Percentiles rank a stretch among this genome's conserved stretches.
These are phyloP conservation scores for Scaptodrosophila latifasciaeformis DNA, from an alignment of 2,888 invertebrate genomes.

Conservation along the genomic window DNA sequence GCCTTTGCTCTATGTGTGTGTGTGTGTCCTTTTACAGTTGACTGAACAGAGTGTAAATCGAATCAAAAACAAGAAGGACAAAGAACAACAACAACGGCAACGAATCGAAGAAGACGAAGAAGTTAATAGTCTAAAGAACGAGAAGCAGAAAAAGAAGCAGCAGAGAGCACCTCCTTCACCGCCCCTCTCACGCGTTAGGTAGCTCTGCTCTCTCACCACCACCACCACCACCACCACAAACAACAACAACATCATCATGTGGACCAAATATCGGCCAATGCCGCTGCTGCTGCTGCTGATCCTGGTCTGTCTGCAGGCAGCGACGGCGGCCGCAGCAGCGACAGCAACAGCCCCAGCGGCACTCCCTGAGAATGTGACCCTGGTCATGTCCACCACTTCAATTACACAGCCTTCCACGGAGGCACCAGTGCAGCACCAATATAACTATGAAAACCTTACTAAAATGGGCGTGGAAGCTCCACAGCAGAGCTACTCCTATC, in stretches of 20 bases:
- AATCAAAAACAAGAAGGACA: slow-evolving; percentile 14
- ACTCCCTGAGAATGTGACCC: slow-evolving; percentile 51
- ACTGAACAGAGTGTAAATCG: slow-evolving; percentile 43
- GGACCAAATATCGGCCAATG: slow-evolving; percentile 26
- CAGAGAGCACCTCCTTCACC: too few species aligned
- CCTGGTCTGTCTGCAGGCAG: slow-evolving; percentile 17
- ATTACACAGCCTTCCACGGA: slow-evolving; percentile 12
- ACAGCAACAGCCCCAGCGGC: slow-evolving; percentile 4
- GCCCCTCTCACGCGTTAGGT: too few species aligned
- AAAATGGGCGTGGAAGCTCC: not conserved
- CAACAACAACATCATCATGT: slow-evolving; percentile 15
- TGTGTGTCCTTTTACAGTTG: slow-evolving; percentile 46
- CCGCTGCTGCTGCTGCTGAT: slow-evolving; percentile 31
- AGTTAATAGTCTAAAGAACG: slow-evolving; percentile 11
- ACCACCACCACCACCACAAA: too few species aligned
- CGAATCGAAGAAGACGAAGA: too few species aligned
- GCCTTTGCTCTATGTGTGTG: slow-evolving; percentile 12
- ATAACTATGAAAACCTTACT: not conserved
- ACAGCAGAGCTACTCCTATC: too few species aligned
- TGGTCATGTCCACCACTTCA: slow-evolving; percentile 10
- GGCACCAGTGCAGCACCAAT: not conserved
- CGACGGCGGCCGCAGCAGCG: not conserved
- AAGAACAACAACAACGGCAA: slow-evolving; percentile 15
- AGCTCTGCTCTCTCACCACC: too few species aligned
- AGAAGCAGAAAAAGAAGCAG: slow-evolving; percentile 28